These are phyloP conservation scores for Burhinus oedicnemus DNA, from an alignment of 2,113 vertebrate genomes.

Conservation along the genomic window DNA sequence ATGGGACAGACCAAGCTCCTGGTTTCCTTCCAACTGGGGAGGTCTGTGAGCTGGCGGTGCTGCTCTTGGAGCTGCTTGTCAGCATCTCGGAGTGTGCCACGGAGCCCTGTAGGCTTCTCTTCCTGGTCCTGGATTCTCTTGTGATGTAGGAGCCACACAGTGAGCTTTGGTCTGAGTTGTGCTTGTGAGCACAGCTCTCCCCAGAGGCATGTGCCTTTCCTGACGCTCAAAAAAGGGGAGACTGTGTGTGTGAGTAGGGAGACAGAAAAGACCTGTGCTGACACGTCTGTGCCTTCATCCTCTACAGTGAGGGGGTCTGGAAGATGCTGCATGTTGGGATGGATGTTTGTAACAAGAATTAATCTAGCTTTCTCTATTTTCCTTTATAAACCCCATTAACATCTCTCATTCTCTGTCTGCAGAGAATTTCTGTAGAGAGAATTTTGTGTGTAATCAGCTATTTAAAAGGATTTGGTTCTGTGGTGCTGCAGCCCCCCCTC, in stretches of 20 bases:
- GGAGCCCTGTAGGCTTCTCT: neutral
- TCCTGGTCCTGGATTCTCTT: neutral
- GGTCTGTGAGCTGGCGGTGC: neutral
- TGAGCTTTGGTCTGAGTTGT: neutral
- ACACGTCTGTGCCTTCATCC: neutral
- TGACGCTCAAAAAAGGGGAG: neutral
- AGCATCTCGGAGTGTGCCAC: rapidly evolving
- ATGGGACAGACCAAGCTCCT: neutral
- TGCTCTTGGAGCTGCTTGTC: neutral
- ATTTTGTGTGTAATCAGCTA: neutral
- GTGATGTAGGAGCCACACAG: rapidly evolving
- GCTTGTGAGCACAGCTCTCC: no score
- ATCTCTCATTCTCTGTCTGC: neutral
- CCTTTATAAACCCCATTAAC: neutral
- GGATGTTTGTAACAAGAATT: no score
- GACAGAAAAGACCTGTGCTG: neutral
- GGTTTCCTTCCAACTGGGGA: neutral
- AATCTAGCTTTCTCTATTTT: neutral
- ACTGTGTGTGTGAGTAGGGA: neutral
- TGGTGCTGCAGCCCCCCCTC: no score
- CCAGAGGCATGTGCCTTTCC: neutral
- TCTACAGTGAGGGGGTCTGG: rapidly evolving
- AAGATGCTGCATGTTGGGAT: neutral
- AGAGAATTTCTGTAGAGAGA: neutral
- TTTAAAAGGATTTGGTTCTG: neutral